Percentiles rank a stretch among this genome's conserved stretches.
Evolutionary conservation across 2,113 vertebrate species (phyloP).

Genomic region (Hypomesus transpacificus): DNA sequence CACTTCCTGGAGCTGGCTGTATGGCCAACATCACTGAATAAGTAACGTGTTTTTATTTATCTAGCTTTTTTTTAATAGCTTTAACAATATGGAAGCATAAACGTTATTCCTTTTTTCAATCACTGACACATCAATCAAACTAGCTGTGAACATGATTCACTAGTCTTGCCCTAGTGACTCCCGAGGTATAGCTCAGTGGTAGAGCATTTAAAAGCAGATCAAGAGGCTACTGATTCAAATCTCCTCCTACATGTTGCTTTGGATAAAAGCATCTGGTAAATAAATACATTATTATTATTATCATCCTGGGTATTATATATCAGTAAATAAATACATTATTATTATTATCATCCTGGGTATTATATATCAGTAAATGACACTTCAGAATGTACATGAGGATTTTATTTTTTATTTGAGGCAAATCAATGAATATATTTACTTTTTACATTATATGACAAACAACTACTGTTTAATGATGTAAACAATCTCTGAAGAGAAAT

Average conservation of each 20-base stretch:
- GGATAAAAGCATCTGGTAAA: no score
- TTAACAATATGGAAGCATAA: neutral
- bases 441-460: slow-evolving; percentile 99
- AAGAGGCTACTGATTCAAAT: no score
- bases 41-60: no score
- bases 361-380: no score
- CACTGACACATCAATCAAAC: neutral
- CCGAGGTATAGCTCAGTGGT: no score
- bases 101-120: neutral
- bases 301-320: no score
- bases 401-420: slow-evolving; percentile 95
- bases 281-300: neutral
- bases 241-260: no score
- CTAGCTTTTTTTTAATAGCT: no score
- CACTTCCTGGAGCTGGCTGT: no score
- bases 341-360: neutral
- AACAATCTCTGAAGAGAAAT: slow-evolving; percentile 95
- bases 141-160: neutral
- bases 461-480: slow-evolving; percentile 99
- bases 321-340: neutral
- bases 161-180: no score
- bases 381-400: slow-evolving; percentile 69
- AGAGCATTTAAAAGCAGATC: no score
- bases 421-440: slow-evolving; percentile 89
- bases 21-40: no score